phyloP scores from a whole-genome alignment of 2,797 vertebrate genomes.

The Sardinella longiceps region DNA sequence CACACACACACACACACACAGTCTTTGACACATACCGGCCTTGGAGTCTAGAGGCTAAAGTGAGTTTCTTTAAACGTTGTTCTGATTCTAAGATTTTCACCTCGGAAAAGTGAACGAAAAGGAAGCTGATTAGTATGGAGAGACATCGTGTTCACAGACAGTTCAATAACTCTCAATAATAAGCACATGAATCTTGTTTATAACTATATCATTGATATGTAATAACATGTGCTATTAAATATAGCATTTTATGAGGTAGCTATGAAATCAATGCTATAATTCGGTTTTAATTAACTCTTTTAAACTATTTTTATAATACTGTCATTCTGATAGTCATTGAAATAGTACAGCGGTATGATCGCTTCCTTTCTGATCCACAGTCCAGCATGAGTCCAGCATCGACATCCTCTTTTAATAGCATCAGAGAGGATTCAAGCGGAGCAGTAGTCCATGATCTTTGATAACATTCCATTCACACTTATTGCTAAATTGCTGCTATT shows the following conservation, averaged over 20 bases:
- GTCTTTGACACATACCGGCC: neutral
- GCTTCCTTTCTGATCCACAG: too few relatives aligned
- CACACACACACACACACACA: conserved; percentile 50
- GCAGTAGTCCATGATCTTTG: too few relatives aligned
- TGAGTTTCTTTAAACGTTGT: neutral
- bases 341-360: too few relatives aligned
- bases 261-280: too few relatives aligned
- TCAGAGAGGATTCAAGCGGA: too few relatives aligned
- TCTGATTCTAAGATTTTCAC: neutral
- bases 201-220: neutral
- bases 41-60: neutral
- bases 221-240: neutral
- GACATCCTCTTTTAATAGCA: too few relatives aligned
- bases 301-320: too few relatives aligned
- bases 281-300: too few relatives aligned
- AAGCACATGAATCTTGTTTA: neutral
- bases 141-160: neutral
- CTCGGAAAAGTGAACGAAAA: neutral
- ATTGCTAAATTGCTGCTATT: neutral
- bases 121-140: neutral
- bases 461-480: neutral
- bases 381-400: too few relatives aligned
- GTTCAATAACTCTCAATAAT: neutral
- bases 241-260: too few relatives aligned
- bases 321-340: too few relatives aligned